phyloP scores from a whole-genome alignment of 2,888 invertebrate species.

The Limenitis camilla region DNA sequence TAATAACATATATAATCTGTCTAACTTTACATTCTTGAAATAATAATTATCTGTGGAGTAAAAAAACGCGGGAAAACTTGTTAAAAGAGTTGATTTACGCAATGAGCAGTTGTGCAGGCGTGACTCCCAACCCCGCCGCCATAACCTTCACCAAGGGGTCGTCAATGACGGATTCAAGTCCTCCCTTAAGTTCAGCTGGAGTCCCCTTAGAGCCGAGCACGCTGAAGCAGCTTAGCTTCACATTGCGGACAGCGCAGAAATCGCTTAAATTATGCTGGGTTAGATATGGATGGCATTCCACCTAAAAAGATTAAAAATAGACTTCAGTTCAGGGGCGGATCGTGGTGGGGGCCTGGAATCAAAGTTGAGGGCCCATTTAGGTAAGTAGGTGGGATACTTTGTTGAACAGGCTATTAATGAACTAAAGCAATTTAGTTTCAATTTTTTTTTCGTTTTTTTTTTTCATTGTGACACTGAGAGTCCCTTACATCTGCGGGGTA shows the following conservation, averaged over 20 bases:
- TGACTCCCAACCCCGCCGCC: slow-evolving; percentile 47
- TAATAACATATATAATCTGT: no score
- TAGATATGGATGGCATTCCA: slow-evolving; percentile 88
- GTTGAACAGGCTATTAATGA: no score
- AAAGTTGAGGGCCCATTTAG: no score
- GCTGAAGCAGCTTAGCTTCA: slow-evolving; percentile 84
- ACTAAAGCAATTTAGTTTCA: no score
- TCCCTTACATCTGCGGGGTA: no score
- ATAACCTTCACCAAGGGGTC: slow-evolving; percentile 77
- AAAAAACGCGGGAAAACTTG: background rate
- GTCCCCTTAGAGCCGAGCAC: slow-evolving; percentile 82
- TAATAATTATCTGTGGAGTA: no score
- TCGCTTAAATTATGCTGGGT: slow-evolving; percentile 79
- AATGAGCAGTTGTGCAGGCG: slow-evolving; percentile 50
- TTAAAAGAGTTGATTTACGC: slow-evolving; percentile 34
- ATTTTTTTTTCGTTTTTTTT: no score
- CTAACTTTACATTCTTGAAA: no score
- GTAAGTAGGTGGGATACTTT: no score
- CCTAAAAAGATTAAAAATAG: slow-evolving; percentile 48
- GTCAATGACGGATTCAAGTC: slow-evolving; percentile 77
- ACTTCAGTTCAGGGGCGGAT: background rate
- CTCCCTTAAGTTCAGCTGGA: slow-evolving; percentile 77
- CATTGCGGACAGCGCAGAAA: slow-evolving; percentile 77
- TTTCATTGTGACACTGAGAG: no score
- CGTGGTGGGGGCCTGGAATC: no score